phyloP scores from a whole-genome alignment of 2,797 vertebrate genomes.

The Myripristis jacobus region DNA sequence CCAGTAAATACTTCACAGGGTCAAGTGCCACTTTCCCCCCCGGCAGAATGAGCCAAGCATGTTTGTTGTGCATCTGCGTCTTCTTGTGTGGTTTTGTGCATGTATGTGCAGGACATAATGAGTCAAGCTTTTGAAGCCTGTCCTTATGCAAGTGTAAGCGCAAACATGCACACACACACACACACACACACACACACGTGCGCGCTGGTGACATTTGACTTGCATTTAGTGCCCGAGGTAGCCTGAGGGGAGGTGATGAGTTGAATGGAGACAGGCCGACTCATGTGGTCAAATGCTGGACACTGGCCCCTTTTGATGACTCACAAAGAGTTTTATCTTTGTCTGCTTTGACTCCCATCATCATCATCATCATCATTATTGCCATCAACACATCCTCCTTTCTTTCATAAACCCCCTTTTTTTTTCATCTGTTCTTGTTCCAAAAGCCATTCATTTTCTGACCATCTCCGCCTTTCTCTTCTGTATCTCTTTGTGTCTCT shows the following conservation, averaged over 20 bases:
- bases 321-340: conserved; percentile 67
- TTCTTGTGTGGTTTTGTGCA: conserved; percentile 48
- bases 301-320: conserved; percentile 71
- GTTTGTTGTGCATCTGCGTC: conserved; percentile 29
- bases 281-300: conserved; percentile 57
- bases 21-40: conserved; percentile 63
- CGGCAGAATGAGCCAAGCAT: conserved; percentile 44
- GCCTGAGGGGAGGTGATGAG: conserved; percentile 73
- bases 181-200: conserved; percentile 24
- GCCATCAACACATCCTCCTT: conserved; percentile 25
- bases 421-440: conserved; percentile 54
- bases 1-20: conserved; percentile 81
- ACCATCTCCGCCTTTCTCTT: conserved; percentile 24
- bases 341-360: conserved; percentile 35
- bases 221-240: conserved; percentile 66
- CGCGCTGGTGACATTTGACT: conserved; percentile 67
- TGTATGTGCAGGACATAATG: conserved; percentile 37
- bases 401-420: conserved; percentile 43
- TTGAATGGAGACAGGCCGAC: conserved; percentile 55
- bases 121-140: conserved; percentile 38
- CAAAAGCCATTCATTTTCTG: conserved; percentile 54
- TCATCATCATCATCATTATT: conserved; percentile 48
- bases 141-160: conserved; percentile 25
- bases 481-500: conserved; percentile 15
- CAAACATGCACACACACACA: conserved; percentile 21